phyloP scores from a whole-genome alignment of 2,888 invertebrate species.

The Byasa hedistus region DNA sequence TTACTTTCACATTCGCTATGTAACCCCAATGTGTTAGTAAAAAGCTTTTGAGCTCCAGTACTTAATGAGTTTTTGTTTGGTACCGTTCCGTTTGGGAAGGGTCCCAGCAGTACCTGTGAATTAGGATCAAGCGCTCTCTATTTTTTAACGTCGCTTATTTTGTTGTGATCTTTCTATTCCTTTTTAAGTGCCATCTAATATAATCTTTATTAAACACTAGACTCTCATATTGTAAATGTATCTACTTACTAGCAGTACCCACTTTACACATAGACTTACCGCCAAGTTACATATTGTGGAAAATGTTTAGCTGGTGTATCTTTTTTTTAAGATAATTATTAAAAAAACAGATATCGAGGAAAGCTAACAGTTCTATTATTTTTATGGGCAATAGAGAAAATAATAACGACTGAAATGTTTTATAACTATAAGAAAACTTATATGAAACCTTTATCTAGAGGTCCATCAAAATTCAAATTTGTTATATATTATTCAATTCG shows the following conservation, averaged over 20 bases:
- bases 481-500: no score
- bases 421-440: no score
- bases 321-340: not conserved
- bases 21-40: slow-evolving; percentile 29
- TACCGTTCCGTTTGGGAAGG: slow-evolving; percentile 22
- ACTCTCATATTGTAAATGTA: not conserved
- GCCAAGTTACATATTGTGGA: not conserved
- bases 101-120: slow-evolving; percentile 23
- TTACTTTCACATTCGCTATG: slow-evolving; percentile 25
- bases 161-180: slow-evolving; percentile 14
- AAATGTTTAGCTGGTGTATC: not conserved
- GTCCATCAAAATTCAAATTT: no score
- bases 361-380: no score
- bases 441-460: no score
- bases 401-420: no score
- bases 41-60: slow-evolving; percentile 29
- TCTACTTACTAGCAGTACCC: not conserved
- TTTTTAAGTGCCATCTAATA: slow-evolving; percentile 18
- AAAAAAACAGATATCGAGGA: no score
- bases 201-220: slow-evolving; percentile 1
- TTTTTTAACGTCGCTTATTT: slow-evolving; percentile 22
- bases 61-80: slow-evolving; percentile 30
- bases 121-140: slow-evolving; percentile 21
- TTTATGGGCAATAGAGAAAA: no score
- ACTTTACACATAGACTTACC: not conserved